Evolutionary conservation across 2,888 invertebrate genomes (phyloP).

Genomic region (Pachycephus smyrnensis): DNA sequence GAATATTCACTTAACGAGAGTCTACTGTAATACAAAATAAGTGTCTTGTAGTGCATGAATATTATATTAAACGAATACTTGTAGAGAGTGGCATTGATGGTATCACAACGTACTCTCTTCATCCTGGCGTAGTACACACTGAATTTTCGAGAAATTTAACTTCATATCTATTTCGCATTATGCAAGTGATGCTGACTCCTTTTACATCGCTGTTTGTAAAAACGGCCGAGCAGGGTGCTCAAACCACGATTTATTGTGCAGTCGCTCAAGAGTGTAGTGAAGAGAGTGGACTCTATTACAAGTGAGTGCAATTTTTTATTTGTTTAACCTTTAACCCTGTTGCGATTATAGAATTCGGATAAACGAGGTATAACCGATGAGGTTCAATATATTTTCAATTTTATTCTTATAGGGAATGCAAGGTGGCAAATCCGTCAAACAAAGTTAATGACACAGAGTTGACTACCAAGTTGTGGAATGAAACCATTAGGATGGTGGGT

Average conservation of each 20-base stretch:
- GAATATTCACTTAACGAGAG: neutral
- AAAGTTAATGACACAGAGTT: neutral
- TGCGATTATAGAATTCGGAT: neutral
- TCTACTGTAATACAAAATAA: too few species aligned
- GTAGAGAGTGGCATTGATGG: constrained; percentile 20
- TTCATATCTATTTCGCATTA: constrained; percentile 35
- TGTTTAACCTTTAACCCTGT: neutral
- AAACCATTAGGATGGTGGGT: constrained; percentile 11
- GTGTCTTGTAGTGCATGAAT: too few species aligned
- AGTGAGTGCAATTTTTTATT: constrained; percentile 52
- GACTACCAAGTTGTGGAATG: constrained; percentile 15
- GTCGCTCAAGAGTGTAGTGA: constrained; percentile 73
- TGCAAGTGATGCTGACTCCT: constrained; percentile 55
- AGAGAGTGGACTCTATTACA: constrained; percentile 72
- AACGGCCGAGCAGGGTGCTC: constrained; percentile 75
- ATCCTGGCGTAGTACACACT: constrained; percentile 55
- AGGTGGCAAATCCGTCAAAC: neutral
- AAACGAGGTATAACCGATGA: neutral
- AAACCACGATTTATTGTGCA: constrained; percentile 78
- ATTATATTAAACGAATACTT: neutral
- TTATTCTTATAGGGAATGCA: constrained; percentile 9
- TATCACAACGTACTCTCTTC: constrained; percentile 48
- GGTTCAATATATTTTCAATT: neutral
- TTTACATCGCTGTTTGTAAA: constrained; percentile 68
- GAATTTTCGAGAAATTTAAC: constrained; percentile 61